These are phyloP conservation scores for Syncerus caffer DNA, from an alignment of 2,797 vertebrate species.

Conservation along the genomic window DNA sequence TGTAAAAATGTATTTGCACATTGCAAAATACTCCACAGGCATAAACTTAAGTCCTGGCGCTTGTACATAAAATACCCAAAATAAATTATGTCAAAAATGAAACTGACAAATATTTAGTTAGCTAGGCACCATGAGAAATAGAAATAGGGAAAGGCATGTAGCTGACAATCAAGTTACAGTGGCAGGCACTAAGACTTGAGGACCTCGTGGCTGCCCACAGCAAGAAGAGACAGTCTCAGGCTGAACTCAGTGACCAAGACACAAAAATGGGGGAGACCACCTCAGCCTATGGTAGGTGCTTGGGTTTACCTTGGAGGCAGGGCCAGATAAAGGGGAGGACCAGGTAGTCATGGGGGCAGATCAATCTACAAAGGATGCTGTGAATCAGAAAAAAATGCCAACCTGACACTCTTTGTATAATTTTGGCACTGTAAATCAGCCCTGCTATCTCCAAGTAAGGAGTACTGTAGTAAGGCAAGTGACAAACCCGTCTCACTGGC, in stretches of 20 bases:
- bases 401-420: not conserved
- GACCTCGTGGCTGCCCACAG: not conserved
- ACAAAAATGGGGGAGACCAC: not conserved
- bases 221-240: not conserved
- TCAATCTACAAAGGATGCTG: not conserved
- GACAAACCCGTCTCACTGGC: not conserved
- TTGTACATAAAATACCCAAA: not conserved
- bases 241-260: not conserved
- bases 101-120: not conserved
- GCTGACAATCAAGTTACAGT: not conserved
- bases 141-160: not conserved
- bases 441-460: not conserved
- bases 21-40: not conserved
- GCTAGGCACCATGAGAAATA: not conserved
- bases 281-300: not conserved
- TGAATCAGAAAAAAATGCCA: not conserved
- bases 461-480: accelerated
- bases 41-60: conserved; percentile 14
- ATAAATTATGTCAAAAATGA: conserved; percentile 1
- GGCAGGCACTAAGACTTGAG: not conserved
- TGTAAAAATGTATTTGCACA: not conserved
- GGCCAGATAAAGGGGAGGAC: not conserved
- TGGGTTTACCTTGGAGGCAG: not conserved
- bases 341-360: accelerated
- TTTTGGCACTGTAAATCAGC: not conserved